Base-by-base conservation (phyloP, 2,888 invertebrate genomes). In the Caradrina clavipalpis region DNA sequence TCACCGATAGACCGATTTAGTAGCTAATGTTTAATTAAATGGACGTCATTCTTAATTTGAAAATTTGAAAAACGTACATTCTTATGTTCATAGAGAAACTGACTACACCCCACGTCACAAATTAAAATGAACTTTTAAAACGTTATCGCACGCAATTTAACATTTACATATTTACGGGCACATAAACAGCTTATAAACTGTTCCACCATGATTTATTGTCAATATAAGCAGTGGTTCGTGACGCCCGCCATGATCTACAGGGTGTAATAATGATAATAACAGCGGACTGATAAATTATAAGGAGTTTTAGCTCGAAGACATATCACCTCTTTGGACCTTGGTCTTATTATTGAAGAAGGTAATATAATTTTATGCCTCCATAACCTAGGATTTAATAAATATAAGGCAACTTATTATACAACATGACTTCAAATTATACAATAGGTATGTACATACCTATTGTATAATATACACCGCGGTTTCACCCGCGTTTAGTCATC, bases 241-340 rank as follows among this genome's bases (percentile, higher is more conserved):
- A 62, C 50, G 50, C 68, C n/a, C 45, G 31, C 58, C 8, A 63
- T 76, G 80, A 76, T 80, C 76, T 76, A 76, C 51, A 17, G 50
- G 35, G 17, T 42, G 10, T 70, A 57, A 73, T 59, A 66, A 69
- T 56, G 66, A 50, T 62, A 59, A 69, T 66, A 80, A 76, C 55
- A 53, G 50, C 35, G 45, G 50, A 26, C 26, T 26, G 26, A 76
- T 75, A 65, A 60, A 54, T 80, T 62, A 45, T 76, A 3, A 49
- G 19, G 15, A 55, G 45, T 59, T 67, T 58, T 63, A 45, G 50
- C 56, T 31, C 1, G 26, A 57, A 55, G 54, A 74, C 35, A 60
- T 47, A 73, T 60, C 15, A 26, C 45, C 35, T 45, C 26, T 57
- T 51, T 61, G 51, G n/a, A 26, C 39, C 51, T 72, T 72, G 47